Conservation (phyloP, 2,797 vertebrate species). For the Dendrocincla fuliginosa region DNA sequence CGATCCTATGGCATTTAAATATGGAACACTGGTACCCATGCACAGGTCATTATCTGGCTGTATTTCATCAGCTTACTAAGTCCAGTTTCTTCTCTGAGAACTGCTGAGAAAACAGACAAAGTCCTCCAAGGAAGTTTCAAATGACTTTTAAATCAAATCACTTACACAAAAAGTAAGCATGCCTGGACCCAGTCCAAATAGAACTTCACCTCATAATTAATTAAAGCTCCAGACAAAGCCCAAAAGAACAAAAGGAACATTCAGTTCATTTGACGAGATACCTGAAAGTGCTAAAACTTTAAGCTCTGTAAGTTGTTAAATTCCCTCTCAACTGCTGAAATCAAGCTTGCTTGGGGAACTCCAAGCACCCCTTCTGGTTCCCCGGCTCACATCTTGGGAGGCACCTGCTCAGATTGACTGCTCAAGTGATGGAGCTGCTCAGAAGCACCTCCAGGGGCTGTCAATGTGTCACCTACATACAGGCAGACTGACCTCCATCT, state of each 20-base stretch:
- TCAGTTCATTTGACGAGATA: not conserved
- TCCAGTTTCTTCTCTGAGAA: not conserved
- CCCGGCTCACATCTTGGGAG: not conserved
- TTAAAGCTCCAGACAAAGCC: not conserved
- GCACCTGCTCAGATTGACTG: not conserved
- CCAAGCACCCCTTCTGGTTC: not conserved
- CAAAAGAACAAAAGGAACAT: not conserved
- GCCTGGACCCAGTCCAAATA: not conserved
- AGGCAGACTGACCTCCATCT: not conserved
- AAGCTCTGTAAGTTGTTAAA: not conserved
- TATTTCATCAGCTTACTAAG: not conserved
- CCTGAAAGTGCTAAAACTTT: not conserved
- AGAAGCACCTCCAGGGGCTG: not conserved
- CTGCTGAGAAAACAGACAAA: not conserved
- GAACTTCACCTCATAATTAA: not conserved
- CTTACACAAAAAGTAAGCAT: not conserved
- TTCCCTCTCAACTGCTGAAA: not conserved
- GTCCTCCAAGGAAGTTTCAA: not conserved
- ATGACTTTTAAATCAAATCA: not conserved
- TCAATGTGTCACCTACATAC: accelerated
- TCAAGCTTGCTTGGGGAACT: not conserved
- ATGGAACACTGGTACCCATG: not conserved
- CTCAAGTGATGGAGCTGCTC: not conserved
- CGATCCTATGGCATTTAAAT: not conserved
- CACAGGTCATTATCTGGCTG: not conserved